phyloP scores from a whole-genome alignment of 1,140 invertebrate species.

The Cardiocondyla obscurior region DNA sequence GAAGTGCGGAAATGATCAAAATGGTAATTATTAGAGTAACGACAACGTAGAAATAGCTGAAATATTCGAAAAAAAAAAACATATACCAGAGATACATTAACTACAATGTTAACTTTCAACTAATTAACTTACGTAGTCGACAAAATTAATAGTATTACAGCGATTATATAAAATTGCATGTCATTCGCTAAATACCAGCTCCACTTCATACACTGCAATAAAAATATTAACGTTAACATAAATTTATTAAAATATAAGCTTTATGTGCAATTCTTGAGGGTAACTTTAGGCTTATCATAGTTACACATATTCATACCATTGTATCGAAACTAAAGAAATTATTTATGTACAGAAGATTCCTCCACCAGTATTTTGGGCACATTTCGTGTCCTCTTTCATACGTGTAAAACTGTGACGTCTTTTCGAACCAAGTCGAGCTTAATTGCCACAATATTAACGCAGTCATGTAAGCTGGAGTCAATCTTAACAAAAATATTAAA shows the following conservation, averaged over 20 bases:
- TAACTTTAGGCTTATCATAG: background rate
- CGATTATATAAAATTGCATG: conserved; percentile 90
- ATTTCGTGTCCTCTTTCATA: too few relatives aligned
- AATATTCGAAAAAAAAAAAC: too few relatives aligned
- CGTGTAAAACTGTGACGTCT: conserved; percentile 83
- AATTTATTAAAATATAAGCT: background rate
- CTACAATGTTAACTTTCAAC: too few relatives aligned
- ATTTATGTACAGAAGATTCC: conserved; percentile 87
- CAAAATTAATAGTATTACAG: conserved; percentile 83
- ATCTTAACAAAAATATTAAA: conserved; percentile 73
- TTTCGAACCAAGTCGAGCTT: conserved; percentile 82
- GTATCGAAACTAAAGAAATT: conserved; percentile 84
- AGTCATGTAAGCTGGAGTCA: conserved; percentile 84
- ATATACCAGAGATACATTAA: too few relatives aligned
- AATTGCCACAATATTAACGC: conserved; percentile 83
- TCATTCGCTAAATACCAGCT: conserved; percentile 93
- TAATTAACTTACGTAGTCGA: conserved; percentile 83
- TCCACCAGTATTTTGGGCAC: conserved; percentile 72
- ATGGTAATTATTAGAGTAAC: too few relatives aligned
- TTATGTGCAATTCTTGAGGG: background rate
- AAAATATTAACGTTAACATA: too few relatives aligned
- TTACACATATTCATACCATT: conserved; percentile 76
- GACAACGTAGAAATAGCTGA: too few relatives aligned
- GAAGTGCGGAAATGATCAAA: too few relatives aligned
- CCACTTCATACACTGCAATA: conserved; percentile 89